Conservation (phyloP, 2,797 vertebrate genomes). For the Fistularia commersonii region DNA sequence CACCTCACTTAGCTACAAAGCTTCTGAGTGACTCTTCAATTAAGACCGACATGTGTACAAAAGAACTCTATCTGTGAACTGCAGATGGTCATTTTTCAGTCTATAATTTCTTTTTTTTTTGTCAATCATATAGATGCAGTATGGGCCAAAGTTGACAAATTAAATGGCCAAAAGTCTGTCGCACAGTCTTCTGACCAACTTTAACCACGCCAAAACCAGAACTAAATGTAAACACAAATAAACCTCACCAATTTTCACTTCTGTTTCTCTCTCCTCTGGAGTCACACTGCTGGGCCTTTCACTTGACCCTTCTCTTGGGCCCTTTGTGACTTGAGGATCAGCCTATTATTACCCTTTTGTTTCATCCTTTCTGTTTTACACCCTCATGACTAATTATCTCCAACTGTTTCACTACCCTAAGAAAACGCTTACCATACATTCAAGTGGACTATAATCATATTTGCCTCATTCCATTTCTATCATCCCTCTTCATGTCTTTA, state of each 20-base stretch:
- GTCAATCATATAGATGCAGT: constrained; percentile 12
- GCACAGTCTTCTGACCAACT: background rate
- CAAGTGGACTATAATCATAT: constrained; percentile 63
- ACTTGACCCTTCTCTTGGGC: constrained; percentile 56
- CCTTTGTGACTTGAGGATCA: constrained; percentile 47
- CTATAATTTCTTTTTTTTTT: constrained; percentile 15
- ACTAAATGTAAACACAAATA: background rate
- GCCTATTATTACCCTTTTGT: constrained; percentile 58
- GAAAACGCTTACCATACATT: constrained; percentile 66
- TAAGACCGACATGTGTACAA: constrained; percentile 45
- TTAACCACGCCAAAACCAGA: background rate
- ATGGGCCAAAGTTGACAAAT: constrained; percentile 11
- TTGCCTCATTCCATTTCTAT: constrained; percentile 56
- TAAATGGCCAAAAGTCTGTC: constrained; percentile 32
- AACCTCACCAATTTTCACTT: background rate
- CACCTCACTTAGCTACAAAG: constrained; percentile 51
- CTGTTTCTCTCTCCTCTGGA: background rate
- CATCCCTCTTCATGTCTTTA: constrained; percentile 50
- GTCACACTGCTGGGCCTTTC: constrained; percentile 13
- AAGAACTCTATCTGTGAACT: constrained; percentile 42
- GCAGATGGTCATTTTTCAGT: constrained; percentile 27
- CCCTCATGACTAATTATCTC: constrained; percentile 61
- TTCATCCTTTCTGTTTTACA: constrained; percentile 47
- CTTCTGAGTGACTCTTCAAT: constrained; percentile 50
- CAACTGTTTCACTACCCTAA: constrained; percentile 56